Base-by-base conservation (phyloP, 64 coral and sea anemone genomes). In the Dendrophyllia cribrosa region DNA sequence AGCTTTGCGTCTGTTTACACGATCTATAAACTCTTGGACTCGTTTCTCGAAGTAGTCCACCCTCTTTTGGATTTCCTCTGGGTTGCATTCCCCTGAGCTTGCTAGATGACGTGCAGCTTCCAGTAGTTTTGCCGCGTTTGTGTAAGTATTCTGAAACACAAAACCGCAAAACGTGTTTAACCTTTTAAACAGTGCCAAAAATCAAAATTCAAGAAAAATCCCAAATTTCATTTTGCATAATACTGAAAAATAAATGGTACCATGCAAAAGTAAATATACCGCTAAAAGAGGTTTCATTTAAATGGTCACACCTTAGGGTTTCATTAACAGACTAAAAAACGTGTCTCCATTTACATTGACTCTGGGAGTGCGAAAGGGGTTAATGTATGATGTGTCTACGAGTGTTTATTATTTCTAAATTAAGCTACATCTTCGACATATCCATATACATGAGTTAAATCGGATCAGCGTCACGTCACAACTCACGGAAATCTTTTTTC, bases 91-190 rank as follows among this genome's bases (percentile, higher is more conserved):
- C 16, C 97, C 94, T 6, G 94, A 86, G 34, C 90, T 91, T 1
- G 94, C 94, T 7, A 99, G 23, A 51, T 99, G 92, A 50, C 94
- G 93, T 43, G 94, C 91, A 0, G 97, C 97, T 75, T 99, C 94
- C 13, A 96, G 76, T 22, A 99, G 91, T 67, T 99, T 96, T 46
- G 95, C 94, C 0, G 97, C 97, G 87, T 99, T 99, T 59, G 97
- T 99, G 78, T 99, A 99, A 20, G 97, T 99, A 75, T 99, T 99
- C 97, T 99, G 72, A 65, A 99, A 93, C 17, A 86, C 71, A 55
- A 90, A 88, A 64, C 80, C 43, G 44, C 44, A 84, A 49, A 55
- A 16, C 48, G 72, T 45, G 14, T 75, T 75, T 22, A 2, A 84
- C 43, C 34, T 34, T 34, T 34, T 34, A 34, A 34, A 34, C 34